Base-by-base conservation (phyloP, 1,140 invertebrate species). In the Cecropterus lyciades region DNA sequence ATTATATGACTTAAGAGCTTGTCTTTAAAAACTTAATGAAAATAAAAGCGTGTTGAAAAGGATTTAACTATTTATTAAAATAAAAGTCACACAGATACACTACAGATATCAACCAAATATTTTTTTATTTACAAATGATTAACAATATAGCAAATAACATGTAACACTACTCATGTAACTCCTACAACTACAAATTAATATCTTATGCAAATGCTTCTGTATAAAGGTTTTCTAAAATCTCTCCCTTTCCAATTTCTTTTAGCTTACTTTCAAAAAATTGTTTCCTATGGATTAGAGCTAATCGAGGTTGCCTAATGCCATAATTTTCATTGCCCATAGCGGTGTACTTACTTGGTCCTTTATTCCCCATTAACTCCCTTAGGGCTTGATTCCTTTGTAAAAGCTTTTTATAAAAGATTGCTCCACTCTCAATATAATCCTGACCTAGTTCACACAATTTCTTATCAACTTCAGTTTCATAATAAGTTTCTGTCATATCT, bases 341-440 rank as follows among this genome's bases (percentile, higher is more conserved):
- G 7, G 95, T 95, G 74, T 94, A 97, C 45, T 87, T 80, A 20
- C 89, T 91, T 82, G 94, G 85, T 11, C 94, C 93, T 74, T 93
- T 82, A 11, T 81, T 73, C 2, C 95, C 95, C 81, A 97, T 89
- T 2, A 97, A 78, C 45, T 89, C 82, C 70, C 96, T 85, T 11
- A 97, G 75, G 0, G 96, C 96, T 67, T 94, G 93, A 83, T 98
- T 97, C 78, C 95, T 94, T 68, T 94, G 86, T 43, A 97, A 77
- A 9, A 95, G 82, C 87, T 97, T 96, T 27, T 93, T 92, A 84
- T 97, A 98, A 88, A 94, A 97, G 79, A 96, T 94, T 33, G 95
- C 91, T 8, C 96, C 97, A 37, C 96, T 96, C 80, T 95, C 90
- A 6, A 95, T 85, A 84, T 95, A 97, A 27, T 94, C 92, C 16